These are phyloP conservation scores for Erebia epiphron DNA, from an alignment of 2,888 invertebrate genomes.

Conservation along the genomic window DNA sequence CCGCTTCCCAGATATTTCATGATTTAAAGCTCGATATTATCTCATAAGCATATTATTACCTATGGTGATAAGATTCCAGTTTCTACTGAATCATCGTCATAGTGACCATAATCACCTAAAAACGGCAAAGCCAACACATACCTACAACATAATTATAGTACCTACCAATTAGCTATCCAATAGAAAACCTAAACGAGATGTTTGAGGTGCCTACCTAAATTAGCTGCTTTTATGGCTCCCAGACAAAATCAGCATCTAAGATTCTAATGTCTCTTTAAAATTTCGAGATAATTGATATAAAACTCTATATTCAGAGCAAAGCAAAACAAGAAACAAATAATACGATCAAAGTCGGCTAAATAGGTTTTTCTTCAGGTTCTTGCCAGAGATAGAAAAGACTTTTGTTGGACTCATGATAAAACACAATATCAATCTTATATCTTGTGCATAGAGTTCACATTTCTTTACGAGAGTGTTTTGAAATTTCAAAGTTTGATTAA, in stretches of 20 bases:
- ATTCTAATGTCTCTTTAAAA: slow-evolving; percentile 8
- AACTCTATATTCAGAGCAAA: slow-evolving; percentile 54
- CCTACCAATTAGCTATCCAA: not conserved
- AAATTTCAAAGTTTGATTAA: slow-evolving; percentile 82
- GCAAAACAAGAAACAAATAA: slow-evolving; percentile 78
- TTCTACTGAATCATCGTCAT: no score
- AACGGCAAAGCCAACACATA: not conserved
- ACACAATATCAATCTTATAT: slow-evolving; percentile 45
- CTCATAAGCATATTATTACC: no score
- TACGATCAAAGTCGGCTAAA: slow-evolving; percentile 78
- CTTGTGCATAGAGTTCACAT: slow-evolving; percentile 47
- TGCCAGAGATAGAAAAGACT: slow-evolving; percentile 45
- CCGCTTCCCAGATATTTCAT: not conserved
- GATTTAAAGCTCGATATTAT: not conserved
- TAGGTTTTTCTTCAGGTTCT: slow-evolving; percentile 73
- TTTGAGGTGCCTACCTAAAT: no score
- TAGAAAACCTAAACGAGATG: not conserved
- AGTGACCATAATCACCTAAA: no score
- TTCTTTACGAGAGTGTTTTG: slow-evolving; percentile 50
- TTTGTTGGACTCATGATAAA: slow-evolving; percentile 40
- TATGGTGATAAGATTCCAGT: no score
- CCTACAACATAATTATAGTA: not conserved
- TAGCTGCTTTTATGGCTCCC: no score
- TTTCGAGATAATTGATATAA: slow-evolving; percentile 44
- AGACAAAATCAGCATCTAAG: not conserved